Evolutionary conservation across 2,797 vertebrate genomes (phyloP).

Genomic region (Strix occidentalis): DNA sequence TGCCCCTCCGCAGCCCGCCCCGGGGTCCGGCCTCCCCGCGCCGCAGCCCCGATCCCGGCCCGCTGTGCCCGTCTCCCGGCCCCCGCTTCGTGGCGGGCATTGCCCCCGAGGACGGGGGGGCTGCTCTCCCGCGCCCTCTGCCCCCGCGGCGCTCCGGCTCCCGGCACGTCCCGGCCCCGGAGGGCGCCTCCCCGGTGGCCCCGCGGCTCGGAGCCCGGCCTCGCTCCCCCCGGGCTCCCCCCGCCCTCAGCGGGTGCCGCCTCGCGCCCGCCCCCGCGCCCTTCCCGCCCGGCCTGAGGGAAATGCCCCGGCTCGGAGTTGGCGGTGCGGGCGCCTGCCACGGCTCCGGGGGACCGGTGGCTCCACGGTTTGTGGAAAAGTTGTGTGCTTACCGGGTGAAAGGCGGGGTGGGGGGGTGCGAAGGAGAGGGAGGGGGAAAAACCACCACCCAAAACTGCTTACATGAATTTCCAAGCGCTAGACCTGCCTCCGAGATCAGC

Average conservation of each 20-base stretch:
- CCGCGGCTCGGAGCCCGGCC: background rate
- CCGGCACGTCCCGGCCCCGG: background rate
- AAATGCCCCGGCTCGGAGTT: slow-evolving; percentile 27
- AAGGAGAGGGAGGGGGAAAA: background rate
- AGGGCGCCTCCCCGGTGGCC: background rate
- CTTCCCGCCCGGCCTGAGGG: background rate
- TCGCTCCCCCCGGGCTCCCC: background rate
- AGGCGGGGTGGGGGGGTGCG: background rate
- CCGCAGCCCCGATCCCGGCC: background rate
- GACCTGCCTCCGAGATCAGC: slow-evolving; percentile 91
- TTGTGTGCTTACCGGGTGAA: slow-evolving; percentile 71
- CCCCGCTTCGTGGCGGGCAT: background rate
- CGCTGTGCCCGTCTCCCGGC: background rate
- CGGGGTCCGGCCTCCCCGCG: background rate
- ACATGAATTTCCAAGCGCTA: slow-evolving; percentile 86
- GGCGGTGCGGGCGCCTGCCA: background rate
- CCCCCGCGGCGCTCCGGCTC: background rate
- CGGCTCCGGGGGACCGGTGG: slow-evolving; percentile 16
- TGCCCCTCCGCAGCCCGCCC: background rate
- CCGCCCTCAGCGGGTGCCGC: background rate
- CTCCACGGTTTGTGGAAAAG: slow-evolving; percentile 66
- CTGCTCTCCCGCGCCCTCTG: background rate
- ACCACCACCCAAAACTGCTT: slow-evolving; percentile 64
- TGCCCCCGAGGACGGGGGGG: background rate
- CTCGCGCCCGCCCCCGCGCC: background rate